Evolutionary conservation across 2,888 invertebrate species (phyloP).

Genomic region (Coleophora flavipennella): DNA sequence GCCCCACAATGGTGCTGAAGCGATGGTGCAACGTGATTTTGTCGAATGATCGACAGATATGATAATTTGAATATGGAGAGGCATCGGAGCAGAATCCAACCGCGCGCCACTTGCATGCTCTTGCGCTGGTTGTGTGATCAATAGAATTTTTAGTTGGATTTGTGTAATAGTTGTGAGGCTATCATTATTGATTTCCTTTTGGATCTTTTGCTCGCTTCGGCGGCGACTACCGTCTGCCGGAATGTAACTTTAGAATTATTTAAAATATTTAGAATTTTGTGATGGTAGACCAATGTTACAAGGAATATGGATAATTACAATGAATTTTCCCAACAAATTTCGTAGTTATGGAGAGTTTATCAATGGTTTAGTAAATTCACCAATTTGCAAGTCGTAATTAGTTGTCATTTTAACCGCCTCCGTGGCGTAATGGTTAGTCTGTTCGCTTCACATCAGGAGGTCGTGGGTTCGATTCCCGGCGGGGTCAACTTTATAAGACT

Average conservation of each 20-base stretch:
- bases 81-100: conserved; percentile 31
- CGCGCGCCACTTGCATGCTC: conserved; percentile 24
- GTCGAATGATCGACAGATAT: conserved; percentile 61
- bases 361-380: too few relatives aligned
- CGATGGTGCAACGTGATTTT: conserved; percentile 31
- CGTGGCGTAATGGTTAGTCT: too few relatives aligned
- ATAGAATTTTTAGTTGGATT: conserved; percentile 1
- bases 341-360: too few relatives aligned
- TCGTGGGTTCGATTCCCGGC: too few relatives aligned
- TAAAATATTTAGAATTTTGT: too few relatives aligned
- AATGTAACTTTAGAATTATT: neutral
- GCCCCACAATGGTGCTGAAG: conserved; percentile 11
- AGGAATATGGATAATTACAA: too few relatives aligned
- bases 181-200: neutral
- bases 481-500: too few relatives aligned
- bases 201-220: neutral
- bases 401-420: too few relatives aligned
- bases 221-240: neutral
- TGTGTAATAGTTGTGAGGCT: neutral
- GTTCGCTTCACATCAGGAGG: too few relatives aligned
- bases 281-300: too few relatives aligned
- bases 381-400: too few relatives aligned
- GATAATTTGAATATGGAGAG: conserved; percentile 67
- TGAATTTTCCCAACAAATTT: too few relatives aligned
- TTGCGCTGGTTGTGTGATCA: neutral